Percentiles rank a stretch among this genome's conserved stretches.
phyloP scores from a whole-genome alignment of 1,140 invertebrate species.

The Calosoma granatense region DNA sequence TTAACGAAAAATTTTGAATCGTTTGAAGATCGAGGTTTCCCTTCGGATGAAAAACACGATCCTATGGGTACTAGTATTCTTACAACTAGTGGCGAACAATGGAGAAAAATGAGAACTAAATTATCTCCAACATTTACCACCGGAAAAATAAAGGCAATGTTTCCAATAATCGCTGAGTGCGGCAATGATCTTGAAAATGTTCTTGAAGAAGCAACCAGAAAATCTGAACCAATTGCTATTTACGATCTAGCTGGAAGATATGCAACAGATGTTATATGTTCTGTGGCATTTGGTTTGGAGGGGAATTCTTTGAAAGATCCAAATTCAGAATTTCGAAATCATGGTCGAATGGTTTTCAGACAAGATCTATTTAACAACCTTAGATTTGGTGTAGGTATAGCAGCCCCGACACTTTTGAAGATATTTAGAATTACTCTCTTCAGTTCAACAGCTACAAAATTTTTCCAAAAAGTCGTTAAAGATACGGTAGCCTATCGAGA shows the following conservation, averaged over 20 bases:
- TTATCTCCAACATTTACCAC: constrained; percentile 38
- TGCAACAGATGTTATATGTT: constrained; percentile 39
- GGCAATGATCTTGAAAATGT: neutral
- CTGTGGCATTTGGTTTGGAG: constrained; percentile 38
- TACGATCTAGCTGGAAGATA: constrained; percentile 35
- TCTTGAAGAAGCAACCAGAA: constrained; percentile 16
- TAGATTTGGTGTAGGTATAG: neutral
- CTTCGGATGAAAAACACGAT: constrained; percentile 37
- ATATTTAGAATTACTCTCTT: neutral
- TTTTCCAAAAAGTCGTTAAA: neutral
- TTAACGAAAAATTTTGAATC: constrained; percentile 44
- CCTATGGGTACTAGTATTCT: constrained; percentile 37
- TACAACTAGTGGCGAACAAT: constrained; percentile 25
- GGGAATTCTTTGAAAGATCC: constrained; percentile 33
- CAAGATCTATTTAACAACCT: neutral
- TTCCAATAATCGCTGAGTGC: constrained; percentile 26
- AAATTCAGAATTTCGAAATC: constrained; percentile 31
- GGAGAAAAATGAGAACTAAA: constrained; percentile 35
- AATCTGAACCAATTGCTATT: constrained; percentile 31
- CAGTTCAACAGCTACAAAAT: neutral
- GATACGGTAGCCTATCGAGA: constrained; percentile 14
- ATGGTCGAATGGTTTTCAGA: constrained; percentile 12
- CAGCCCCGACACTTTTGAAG: neutral
- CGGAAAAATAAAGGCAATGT: constrained; percentile 35
- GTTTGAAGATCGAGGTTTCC: constrained; percentile 42